A percentile compares a stretch with the other conserved stretches of the same genome.
Evolutionary conservation across 64 coral and sea anemone genomes (phyloP).

Genomic region (Dendronephthya gigantea): DNA sequence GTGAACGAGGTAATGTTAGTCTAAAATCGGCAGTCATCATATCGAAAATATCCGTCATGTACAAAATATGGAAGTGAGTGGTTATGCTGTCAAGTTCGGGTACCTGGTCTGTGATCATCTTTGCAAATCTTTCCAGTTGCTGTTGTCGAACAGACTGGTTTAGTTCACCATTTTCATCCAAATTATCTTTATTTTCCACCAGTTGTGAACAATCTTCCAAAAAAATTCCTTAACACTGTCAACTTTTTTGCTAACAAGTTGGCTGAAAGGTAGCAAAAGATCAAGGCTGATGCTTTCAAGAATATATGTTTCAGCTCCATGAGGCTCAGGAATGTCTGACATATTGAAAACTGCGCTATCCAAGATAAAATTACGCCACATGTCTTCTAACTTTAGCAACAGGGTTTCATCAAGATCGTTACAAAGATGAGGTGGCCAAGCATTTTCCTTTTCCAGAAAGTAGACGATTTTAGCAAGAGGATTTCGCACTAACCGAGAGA

Average conservation of each 20-base stretch:
- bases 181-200: not conserved
- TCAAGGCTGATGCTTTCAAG: slow-evolving; percentile 21
- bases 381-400: not conserved
- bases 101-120: not conserved
- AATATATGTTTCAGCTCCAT: slow-evolving; percentile 44
- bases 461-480: slow-evolving; percentile 3
- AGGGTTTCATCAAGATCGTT: not conserved
- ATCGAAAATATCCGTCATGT: not conserved
- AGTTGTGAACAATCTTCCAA: slow-evolving; percentile 33
- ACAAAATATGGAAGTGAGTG: not conserved
- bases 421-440: not conserved
- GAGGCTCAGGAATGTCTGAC: slow-evolving; percentile 37
- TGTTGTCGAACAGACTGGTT: not conserved
- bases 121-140: not conserved
- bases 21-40: not conserved
- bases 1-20: not conserved
- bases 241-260: slow-evolving; percentile 43
- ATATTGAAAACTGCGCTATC: slow-evolving; percentile 15
- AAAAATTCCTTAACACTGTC: slow-evolving; percentile 51
- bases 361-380: not conserved
- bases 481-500: not conserved
- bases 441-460: not conserved
- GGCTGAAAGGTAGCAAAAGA: slow-evolving; percentile 49
- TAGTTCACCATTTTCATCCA: not conserved
- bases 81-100: not conserved